Percentiles rank a stretch among this genome's conserved stretches.
These are phyloP conservation scores for Plusia festucae DNA, from an alignment of 2,888 invertebrate genomes.

Conservation along the genomic window DNA sequence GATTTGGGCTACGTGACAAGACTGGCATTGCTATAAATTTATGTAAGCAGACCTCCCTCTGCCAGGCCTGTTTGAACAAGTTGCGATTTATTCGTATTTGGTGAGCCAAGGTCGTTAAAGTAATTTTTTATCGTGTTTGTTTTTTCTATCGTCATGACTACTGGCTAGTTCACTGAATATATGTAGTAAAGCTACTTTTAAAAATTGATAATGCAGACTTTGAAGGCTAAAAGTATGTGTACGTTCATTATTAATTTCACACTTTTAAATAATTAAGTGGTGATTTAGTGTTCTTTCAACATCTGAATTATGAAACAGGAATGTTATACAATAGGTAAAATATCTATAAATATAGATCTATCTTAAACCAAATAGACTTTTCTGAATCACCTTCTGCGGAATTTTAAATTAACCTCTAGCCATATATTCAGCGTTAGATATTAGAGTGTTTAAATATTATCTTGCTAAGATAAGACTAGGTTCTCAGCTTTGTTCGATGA, in stretches of 20 bases:
- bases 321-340: too few relatives aligned
- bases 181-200: background rate
- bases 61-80: constrained; percentile 17
- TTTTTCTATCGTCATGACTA: constrained; percentile 2
- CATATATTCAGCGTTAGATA: background rate
- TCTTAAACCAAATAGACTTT: too few relatives aligned
- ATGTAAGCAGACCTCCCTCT: constrained; percentile 10
- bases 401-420: background rate
- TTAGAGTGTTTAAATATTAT: constrained; percentile 7
- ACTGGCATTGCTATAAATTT: constrained; percentile 8
- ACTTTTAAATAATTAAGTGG: too few relatives aligned
- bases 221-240: too few relatives aligned
- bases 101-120: constrained; percentile 2
- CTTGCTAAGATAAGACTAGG: constrained; percentile 41
- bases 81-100: constrained; percentile 15
- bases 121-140: background rate
- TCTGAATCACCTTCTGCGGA: background rate
- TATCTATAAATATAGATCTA: too few relatives aligned
- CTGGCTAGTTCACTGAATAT: background rate
- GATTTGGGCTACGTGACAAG: constrained; percentile 20
- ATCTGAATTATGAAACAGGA: too few relatives aligned
- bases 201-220: too few relatives aligned
- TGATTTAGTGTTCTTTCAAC: too few relatives aligned
- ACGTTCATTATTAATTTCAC: too few relatives aligned
- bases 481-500: constrained; percentile 45